Base-by-base conservation (phyloP, 2,113 vertebrate species). In the Tetrao urogallus region DNA sequence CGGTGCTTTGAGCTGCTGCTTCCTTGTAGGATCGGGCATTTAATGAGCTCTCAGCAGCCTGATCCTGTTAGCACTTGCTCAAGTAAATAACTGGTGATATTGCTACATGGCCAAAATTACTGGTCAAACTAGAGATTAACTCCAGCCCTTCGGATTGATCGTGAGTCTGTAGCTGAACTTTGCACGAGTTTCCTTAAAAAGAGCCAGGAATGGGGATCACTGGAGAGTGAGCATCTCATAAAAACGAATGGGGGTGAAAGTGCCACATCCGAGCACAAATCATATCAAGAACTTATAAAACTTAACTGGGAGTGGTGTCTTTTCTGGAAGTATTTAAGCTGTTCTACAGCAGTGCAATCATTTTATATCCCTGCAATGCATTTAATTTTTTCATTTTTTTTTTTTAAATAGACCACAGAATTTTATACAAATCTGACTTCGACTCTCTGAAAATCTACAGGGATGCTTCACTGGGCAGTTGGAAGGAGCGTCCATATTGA, bases 281-380 rank as follows among this genome's bases (percentile, higher is more conserved):
- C 61, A 32, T 71, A 72, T 42, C 73, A 54, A 91, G 88, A 92
- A 45, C 30, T 61, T 78, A 67, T n/a, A 74, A 86, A 83, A 61
- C 69, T 74, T 77, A 72, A 50, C 24, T 54, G 27, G 57, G n/a
- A 83, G 11, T 27, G 27, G 6, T 93, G 80, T 84, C 82, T 45
- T 90, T 82, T 80, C 91, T 88, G 79, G 47, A 83, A 83, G 34
- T 20, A 28, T 88, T 95, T 86, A 83, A 82, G 20, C 79, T 45
- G 43, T 34, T 78, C 54, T 30, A 14, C 12, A 71, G 82, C 50
- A 74, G 24, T 7, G 5, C 32, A 27, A 54, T 8, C 30, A 28
- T 45, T 45, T 90, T 67, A 32, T 50, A 84, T 24, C 61, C 52
- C 61, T 69, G 70, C 69, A 17, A 81, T 28, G 61, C 32, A 11